phyloP scores from a whole-genome alignment of 2,113 vertebrate species.

The Pluvianellus socialis region DNA sequence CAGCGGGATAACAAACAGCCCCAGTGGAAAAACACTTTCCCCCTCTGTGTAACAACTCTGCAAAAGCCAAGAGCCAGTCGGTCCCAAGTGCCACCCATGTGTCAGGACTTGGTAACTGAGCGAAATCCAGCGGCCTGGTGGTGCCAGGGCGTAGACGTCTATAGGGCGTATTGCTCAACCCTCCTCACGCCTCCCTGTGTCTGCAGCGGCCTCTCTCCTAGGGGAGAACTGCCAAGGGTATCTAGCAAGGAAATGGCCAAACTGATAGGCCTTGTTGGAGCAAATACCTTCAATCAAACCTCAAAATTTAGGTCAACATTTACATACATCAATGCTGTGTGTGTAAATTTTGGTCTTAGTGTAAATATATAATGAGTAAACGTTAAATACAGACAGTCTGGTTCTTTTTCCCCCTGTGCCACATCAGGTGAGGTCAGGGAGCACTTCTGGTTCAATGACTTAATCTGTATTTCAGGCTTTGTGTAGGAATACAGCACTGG shows the following conservation, averaged over 20 bases:
- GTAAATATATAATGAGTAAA: background rate
- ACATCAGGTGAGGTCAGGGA: background rate
- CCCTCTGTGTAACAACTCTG: background rate
- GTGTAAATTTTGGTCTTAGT: background rate
- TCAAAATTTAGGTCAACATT: background rate
- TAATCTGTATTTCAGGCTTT: background rate
- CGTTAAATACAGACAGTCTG: background rate
- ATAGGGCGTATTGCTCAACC: background rate
- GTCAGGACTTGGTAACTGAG: background rate
- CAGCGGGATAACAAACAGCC: background rate
- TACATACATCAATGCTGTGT: background rate
- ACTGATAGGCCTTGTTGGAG: background rate
- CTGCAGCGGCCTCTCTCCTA: background rate
- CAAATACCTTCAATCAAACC: background rate
- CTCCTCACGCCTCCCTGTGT: background rate
- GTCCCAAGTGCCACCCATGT: background rate
- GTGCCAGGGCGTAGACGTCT: background rate
- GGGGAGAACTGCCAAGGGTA: background rate
- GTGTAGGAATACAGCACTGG: background rate
- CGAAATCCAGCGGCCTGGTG: background rate
- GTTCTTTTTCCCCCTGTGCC: background rate
- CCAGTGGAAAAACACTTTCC: background rate
- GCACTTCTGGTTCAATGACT: background rate
- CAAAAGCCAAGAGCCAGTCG: background rate
- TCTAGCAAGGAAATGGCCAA: background rate